Percentiles rank a stretch among this genome's conserved stretches.
phyloP scores from a whole-genome alignment of 1,140 invertebrate species.

The Euura saliciscinereae region DNA sequence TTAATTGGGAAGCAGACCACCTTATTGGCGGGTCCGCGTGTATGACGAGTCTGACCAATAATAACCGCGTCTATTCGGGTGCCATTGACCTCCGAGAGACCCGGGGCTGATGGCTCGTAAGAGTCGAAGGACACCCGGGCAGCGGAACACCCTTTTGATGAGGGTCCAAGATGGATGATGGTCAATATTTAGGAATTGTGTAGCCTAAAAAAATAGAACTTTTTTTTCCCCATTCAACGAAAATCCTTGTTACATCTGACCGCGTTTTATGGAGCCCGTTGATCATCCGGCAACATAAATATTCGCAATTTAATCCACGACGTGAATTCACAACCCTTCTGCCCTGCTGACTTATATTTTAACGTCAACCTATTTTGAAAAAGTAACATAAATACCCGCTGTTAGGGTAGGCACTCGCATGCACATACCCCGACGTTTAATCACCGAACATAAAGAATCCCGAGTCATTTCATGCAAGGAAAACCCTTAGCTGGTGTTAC shows the following conservation, averaged over 20 bases:
- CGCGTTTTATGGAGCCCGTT: not conserved
- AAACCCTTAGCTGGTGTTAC: too few relatives aligned
- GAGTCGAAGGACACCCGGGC: conserved; percentile 40
- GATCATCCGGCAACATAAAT: not conserved
- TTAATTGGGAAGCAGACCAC: not conserved
- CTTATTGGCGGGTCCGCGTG: not conserved
- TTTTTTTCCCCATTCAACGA: not conserved
- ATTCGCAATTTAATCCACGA: not conserved
- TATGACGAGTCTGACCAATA: conserved; percentile 1
- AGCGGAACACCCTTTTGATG: conserved; percentile 35
- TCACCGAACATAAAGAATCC: too few relatives aligned
- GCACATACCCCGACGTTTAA: too few relatives aligned
- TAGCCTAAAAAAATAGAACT: not conserved
- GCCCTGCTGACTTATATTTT: not conserved
- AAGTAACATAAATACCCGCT: too few relatives aligned
- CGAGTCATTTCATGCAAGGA: too few relatives aligned
- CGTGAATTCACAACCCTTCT: not conserved
- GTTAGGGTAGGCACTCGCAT: too few relatives aligned
- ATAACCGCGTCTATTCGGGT: conserved; percentile 28
- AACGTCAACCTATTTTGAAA: too few relatives aligned
- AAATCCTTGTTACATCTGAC: not conserved
- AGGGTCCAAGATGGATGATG: conserved; percentile 53
- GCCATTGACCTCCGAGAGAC: conserved; percentile 50
- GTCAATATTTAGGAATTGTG: conserved; percentile 42
- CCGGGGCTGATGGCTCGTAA: conserved; percentile 39